These are phyloP conservation scores for Gonocerus acuteangulatus DNA, from an alignment of 2,888 invertebrate genomes.

Conservation along the genomic window DNA sequence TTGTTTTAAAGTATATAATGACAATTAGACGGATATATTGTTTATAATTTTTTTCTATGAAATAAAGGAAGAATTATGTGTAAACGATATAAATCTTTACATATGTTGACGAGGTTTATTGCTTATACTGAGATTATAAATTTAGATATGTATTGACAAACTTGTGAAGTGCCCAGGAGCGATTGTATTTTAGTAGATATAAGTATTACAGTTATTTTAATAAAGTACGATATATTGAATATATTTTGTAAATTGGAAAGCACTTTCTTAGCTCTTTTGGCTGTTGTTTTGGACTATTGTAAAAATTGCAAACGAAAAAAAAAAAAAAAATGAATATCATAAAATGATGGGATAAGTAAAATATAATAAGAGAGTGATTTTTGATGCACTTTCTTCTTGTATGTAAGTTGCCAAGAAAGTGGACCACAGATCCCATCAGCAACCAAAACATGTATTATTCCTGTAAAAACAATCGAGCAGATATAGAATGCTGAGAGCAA, in stretches of 20 bases:
- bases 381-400: background rate
- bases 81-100: background rate
- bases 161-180: conserved; percentile 23
- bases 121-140: conserved; percentile 14
- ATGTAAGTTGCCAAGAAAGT: conserved; percentile 23
- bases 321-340: conserved; percentile 1
- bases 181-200: conserved; percentile 17
- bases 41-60: conserved; percentile 2
- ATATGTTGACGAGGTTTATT: conserved; percentile 13
- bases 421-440: conserved; percentile 14
- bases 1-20: conserved; percentile 8
- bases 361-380: background rate
- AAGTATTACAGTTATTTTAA: conserved; percentile 23
- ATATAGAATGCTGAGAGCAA: background rate
- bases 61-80: background rate
- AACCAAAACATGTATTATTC: conserved; percentile 9
- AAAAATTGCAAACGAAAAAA: background rate
- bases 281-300: conserved; percentile 19
- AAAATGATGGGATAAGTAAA: background rate
- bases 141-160: conserved; percentile 10
- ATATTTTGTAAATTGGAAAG: conserved; percentile 24
- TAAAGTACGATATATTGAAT: conserved; percentile 20
- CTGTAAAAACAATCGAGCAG: background rate
- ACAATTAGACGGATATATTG: conserved; percentile 2
- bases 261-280: conserved; percentile 25